Conservation (phyloP, 2,797 vertebrate species). For the Chaetodon trifasciatus region DNA sequence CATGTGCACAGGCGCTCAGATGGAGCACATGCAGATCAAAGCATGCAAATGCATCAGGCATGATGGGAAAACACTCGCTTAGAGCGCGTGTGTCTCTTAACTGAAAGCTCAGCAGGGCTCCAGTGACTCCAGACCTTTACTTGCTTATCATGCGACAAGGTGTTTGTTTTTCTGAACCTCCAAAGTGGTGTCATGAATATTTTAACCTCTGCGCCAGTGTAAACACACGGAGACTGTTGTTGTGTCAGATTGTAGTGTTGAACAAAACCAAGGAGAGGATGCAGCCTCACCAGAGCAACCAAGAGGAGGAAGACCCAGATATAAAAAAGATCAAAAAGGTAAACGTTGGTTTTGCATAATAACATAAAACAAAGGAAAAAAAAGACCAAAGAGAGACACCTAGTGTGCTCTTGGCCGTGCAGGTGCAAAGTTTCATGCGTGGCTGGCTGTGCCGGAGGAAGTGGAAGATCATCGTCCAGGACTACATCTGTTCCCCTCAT, state of each 20-base stretch:
- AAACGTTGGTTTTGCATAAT: not conserved
- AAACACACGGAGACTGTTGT: conserved; percentile 38
- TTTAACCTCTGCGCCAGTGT: conserved; percentile 20
- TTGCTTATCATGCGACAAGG: conserved; percentile 15
- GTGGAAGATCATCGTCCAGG: conserved; percentile 98
- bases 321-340: conserved; percentile 99
- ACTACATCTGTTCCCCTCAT: conserved; percentile 96
- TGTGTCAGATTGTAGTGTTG: conserved; percentile 88
- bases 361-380: not conserved
- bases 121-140: conserved; percentile 1
- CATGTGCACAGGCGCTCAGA: not conserved
- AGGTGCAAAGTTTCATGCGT: conserved; percentile 97
- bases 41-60: conserved; percentile 25
- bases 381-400: not conserved
- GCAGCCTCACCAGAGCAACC: conserved; percentile 88
- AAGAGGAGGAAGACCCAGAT: conserved; percentile 95
- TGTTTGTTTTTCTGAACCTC: conserved; percentile 34
- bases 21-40: conserved; percentile 25
- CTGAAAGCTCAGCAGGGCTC: conserved; percentile 38
- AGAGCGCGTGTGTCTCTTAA: not conserved
- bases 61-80: conserved; percentile 32
- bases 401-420: conserved; percentile 12
- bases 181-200: conserved; percentile 47
- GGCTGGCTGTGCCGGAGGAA: conserved; percentile 96
- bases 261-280: conserved; percentile 95